Base-by-base conservation (phyloP, 2,113 vertebrate genomes). In the Parus major region DNA sequence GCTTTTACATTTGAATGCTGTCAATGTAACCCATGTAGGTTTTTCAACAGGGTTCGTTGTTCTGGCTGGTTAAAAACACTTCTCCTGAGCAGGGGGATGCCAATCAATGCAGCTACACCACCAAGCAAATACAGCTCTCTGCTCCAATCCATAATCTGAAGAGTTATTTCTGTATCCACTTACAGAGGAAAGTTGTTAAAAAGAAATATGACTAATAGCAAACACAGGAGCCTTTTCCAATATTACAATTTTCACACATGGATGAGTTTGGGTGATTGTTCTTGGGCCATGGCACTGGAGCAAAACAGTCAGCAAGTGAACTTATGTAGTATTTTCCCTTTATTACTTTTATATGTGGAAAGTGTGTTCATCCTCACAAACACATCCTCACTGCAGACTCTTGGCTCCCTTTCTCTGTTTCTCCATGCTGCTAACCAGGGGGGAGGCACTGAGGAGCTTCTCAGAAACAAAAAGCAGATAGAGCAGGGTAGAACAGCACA, bases 31-130 rank as follows among this genome's bases (percentile, higher is more conserved):
- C 50, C 35, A 42, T 78, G 85, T 68, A 75, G 82, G 44, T 78
- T 95, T 95, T 93, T 59, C 80, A 78, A 64, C 6, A 16, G 56
- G 60, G 75, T 90, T 83, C 39, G 41, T 88, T 93, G 68, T 82
- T 93, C 93, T 91, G 73, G 28, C 52, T 90, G 80, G 88, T 86
- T 94, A 93, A 92, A 95, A 96, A 88, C 78, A 70, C 60, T 90
- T 90, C 56, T 93, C 14, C 41, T 71, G 82, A 86, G 80, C n/a
- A 5, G 56, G 49, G 21, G 60, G 60, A 92, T 90, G 86, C 60
- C 88, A 94, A 93, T 93, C 95, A 94, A 71, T 92, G 72, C 56
- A 88, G 76, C 79, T 86, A 83, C 60, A 68, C 79, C 69, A 83
- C 85, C 35, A 75, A 86, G 79, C 56, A 90, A 95, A 95, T 68